Evolutionary conservation across 2,113 vertebrate genomes (phyloP).

Genomic region (Festucalex cinctus): DNA sequence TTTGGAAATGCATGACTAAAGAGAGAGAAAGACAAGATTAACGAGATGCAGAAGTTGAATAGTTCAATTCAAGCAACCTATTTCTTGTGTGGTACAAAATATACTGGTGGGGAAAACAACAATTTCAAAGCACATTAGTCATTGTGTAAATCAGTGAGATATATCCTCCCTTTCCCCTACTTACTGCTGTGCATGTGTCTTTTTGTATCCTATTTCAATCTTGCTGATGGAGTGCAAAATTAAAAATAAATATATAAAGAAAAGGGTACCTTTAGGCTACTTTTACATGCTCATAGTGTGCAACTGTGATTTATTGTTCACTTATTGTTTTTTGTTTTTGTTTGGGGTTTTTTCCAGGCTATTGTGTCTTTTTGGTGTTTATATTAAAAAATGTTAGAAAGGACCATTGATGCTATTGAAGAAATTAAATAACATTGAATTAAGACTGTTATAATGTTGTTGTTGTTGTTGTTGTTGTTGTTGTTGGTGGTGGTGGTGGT

Average conservation of each 20-base stretch:
- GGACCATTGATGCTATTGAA: background rate
- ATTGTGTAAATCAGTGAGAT: conserved; percentile 10
- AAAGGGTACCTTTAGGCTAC: conserved; percentile 12
- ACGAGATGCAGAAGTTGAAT: too few species aligned
- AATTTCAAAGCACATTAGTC: conserved; percentile 8
- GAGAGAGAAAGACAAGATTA: too few species aligned
- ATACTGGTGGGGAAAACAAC: too few species aligned
- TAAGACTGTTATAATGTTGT: background rate
- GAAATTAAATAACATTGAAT: too few species aligned
- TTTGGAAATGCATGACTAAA: too few species aligned
- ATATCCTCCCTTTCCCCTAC: background rate
- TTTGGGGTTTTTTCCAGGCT: background rate
- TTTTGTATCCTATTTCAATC: conserved; percentile 26
- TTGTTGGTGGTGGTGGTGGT: too few species aligned
- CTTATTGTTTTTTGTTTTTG: conserved; percentile 9
- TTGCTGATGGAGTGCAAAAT: conserved; percentile 41
- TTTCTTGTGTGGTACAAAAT: too few species aligned
- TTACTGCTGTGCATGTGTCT: conserved; percentile 8
- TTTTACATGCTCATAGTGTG: conserved; percentile 14
- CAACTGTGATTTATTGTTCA: conserved; percentile 35
- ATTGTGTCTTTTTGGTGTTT: background rate
- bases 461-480: background rate
- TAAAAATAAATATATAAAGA: too few species aligned
- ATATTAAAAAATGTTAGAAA: background rate
- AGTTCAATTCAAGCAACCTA: too few species aligned